Percentiles rank a stretch among this genome's conserved stretches.
These are phyloP conservation scores for Cyphomyrmex costatus DNA, from an alignment of 1,140 invertebrate genomes.

Conservation along the genomic window DNA sequence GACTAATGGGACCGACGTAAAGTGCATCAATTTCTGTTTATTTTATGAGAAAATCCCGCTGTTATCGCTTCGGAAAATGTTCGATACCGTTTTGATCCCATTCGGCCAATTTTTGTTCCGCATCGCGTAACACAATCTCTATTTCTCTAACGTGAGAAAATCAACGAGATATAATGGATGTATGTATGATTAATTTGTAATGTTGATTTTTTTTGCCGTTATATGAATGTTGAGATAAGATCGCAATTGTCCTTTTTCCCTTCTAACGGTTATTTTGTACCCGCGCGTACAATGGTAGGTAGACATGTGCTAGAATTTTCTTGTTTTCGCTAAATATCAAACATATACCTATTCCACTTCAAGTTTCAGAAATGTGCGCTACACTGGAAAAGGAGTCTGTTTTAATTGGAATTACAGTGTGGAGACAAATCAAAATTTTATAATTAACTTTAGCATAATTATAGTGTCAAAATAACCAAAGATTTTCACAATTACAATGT, in stretches of 20 bases:
- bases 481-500: too few species aligned
- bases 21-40: conserved; percentile 11
- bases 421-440: too few species aligned
- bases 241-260: not conserved
- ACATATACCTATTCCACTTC: too few species aligned
- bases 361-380: too few species aligned
- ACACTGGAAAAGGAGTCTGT: too few species aligned
- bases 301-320: too few species aligned
- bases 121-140: not conserved
- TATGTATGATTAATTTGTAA: conserved; percentile 1
- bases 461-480: too few species aligned
- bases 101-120: not conserved
- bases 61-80: conserved; percentile 34
- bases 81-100: not conserved
- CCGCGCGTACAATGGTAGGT: not conserved
- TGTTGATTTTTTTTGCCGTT: not conserved
- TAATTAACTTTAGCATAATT: too few species aligned
- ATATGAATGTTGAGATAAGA: not conserved
- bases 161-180: not conserved
- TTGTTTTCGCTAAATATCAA: too few species aligned
- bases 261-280: too few species aligned
- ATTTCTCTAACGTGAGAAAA: not conserved
- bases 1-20: conserved; percentile 1
- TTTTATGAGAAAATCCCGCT: conserved; percentile 6
- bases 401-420: too few species aligned